Conservation (phyloP, 2,113 vertebrate species). For the Motacilla tschutschensis region DNA sequence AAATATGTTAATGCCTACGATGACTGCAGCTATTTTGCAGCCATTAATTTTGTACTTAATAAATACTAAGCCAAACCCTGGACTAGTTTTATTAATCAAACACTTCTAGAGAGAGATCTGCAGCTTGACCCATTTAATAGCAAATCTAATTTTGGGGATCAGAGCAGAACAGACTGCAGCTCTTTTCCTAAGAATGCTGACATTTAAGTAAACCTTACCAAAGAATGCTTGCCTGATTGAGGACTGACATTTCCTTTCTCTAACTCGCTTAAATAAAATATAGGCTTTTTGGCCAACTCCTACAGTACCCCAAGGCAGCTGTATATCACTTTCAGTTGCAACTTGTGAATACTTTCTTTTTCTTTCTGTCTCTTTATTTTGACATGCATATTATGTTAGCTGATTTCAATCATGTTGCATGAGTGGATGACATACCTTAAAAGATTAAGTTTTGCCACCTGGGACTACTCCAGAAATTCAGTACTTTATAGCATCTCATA, state of each 20-base stretch:
- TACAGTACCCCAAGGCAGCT: slow-evolving; percentile 60
- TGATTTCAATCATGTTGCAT: slow-evolving; percentile 67
- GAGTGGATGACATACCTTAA: slow-evolving; percentile 74
- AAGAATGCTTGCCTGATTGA: slow-evolving; percentile 70
- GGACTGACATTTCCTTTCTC: slow-evolving; percentile 78
- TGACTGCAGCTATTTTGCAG: slow-evolving; percentile 32
- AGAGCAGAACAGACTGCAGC: slow-evolving; percentile 35
- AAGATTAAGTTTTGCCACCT: slow-evolving; percentile 75
- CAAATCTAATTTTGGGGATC: slow-evolving; percentile 40
- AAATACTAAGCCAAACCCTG: slow-evolving; percentile 46
- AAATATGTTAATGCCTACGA: slow-evolving; percentile 5
- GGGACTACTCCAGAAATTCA: slow-evolving; percentile 71
- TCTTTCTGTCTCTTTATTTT: slow-evolving; percentile 61
- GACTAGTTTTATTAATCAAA: slow-evolving; percentile 37
- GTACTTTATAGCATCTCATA: slow-evolving; percentile 60
- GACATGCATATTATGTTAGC: slow-evolving; percentile 71
- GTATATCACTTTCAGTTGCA: slow-evolving; percentile 60
- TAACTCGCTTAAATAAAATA: slow-evolving; percentile 69
- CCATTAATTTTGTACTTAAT: slow-evolving; percentile 51
- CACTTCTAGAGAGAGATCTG: slow-evolving; percentile 15
- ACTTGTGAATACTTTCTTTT: slow-evolving; percentile 65
- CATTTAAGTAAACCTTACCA: slow-evolving; percentile 68
- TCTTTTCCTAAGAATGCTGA: slow-evolving; percentile 69
- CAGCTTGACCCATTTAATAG: slow-evolving; percentile 10
- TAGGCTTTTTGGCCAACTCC: slow-evolving; percentile 60